These are phyloP conservation scores for Sycophila sp. DNA, from an alignment of 1,140 invertebrate species.

Conservation along the genomic window DNA sequence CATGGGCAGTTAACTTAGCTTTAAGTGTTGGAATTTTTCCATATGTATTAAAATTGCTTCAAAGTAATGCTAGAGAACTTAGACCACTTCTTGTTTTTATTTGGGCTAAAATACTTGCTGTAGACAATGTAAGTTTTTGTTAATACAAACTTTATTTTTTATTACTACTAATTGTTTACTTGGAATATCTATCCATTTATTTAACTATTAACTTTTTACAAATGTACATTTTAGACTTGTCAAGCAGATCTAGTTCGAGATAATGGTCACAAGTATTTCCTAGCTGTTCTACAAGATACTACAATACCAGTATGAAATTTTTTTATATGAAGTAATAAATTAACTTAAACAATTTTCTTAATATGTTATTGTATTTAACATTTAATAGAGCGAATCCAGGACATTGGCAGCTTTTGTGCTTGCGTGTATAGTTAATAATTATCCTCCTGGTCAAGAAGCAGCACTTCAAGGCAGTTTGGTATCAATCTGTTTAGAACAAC, in stretches of 20 bases:
- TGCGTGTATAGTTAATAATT: constrained; percentile 91
- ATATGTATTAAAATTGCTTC: constrained; percentile 95
- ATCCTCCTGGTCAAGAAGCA: constrained; percentile 85
- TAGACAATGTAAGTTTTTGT: constrained; percentile 89
- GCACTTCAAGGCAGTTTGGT: constrained; percentile 88
- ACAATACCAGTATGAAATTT: constrained; percentile 74
- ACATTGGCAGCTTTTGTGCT: constrained; percentile 93
- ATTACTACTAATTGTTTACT: too few species aligned
- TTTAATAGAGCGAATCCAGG: constrained; percentile 80
- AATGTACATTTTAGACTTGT: constrained; percentile 77
- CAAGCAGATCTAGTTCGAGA: constrained; percentile 96
- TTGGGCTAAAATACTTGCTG: constrained; percentile 98
- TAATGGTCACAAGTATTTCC: constrained; percentile 94
- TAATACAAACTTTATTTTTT: too few species aligned
- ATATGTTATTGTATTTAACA: constrained; percentile 21
- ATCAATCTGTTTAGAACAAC: constrained; percentile 88
- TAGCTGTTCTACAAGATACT: constrained; percentile 87
- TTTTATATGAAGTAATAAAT: constrained; percentile 6
- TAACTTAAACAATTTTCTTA: background rate
- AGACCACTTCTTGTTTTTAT: constrained; percentile 95
- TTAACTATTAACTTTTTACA: constrained; percentile 27
- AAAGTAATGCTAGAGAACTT: constrained; percentile 92
- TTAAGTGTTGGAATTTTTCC: constrained; percentile 98
- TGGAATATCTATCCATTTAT: too few species aligned
- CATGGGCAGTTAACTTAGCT: constrained; percentile 96